A percentile compares a stretch with the other conserved stretches of the same genome.
Evolutionary conservation across 2,888 invertebrate genomes (phyloP).

Genomic region (Tribolium freemani): DNA sequence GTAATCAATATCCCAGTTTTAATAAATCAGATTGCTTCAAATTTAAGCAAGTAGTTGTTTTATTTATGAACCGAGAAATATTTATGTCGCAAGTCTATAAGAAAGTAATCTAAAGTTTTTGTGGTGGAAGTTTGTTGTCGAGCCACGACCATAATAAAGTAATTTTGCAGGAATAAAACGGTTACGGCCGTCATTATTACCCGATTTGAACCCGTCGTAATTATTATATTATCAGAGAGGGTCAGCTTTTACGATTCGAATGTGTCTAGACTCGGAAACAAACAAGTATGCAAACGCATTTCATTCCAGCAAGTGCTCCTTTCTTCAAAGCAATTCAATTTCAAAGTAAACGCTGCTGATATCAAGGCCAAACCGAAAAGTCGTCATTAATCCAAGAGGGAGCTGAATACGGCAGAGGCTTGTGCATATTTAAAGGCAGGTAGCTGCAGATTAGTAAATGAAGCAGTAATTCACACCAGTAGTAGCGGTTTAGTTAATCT

Average conservation of each 20-base stretch:
- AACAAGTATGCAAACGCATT: conserved; percentile 13
- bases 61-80: not conserved
- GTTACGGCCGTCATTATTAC: conserved; percentile 23
- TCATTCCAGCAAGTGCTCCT: conserved; percentile 18
- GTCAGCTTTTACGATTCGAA: conserved; percentile 20
- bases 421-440: conserved; percentile 31
- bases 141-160: not conserved
- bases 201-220: conserved; percentile 17
- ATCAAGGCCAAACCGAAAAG: not conserved
- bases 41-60: too few species aligned
- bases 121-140: not conserved
- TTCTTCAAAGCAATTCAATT: conserved; percentile 14
- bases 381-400: conserved; percentile 17
- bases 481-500: conserved; percentile 59
- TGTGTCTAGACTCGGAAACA: conserved; percentile 4
- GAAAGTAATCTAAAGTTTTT: not conserved
- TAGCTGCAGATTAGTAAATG: conserved; percentile 39
- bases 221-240: conserved; percentile 10
- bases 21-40: too few species aligned
- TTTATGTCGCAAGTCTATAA: not conserved
- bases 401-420: not conserved
- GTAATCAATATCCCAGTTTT: too few species aligned
- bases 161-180: conserved; percentile 22
- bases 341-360: conserved; percentile 8
- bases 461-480: conserved; percentile 41